Evolutionary conservation across 2,797 vertebrate species (phyloP).

Genomic region (Pagetopsis macropterus): DNA sequence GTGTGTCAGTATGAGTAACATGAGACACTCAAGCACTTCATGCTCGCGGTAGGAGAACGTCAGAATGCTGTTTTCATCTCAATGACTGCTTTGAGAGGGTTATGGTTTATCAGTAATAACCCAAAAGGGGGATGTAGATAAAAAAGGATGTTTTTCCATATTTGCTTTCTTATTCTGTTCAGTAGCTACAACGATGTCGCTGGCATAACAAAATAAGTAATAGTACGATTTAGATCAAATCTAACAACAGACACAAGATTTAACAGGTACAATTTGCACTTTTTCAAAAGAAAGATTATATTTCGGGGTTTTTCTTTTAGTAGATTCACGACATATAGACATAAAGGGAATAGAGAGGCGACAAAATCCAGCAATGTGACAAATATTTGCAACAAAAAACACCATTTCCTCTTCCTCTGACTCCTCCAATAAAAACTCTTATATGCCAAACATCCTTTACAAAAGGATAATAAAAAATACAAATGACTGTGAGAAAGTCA

Average conservation of each 20-base stretch:
- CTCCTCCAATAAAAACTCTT: not conserved
- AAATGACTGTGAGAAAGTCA: conserved; percentile 26
- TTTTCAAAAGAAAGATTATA: too few relatives aligned
- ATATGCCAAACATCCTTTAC: conserved; percentile 7
- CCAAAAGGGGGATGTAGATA: not conserved
- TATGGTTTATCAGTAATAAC: not conserved
- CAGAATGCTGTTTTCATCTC: not conserved
- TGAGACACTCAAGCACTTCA: not conserved
- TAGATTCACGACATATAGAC: too few relatives aligned
- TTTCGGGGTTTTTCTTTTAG: too few relatives aligned
- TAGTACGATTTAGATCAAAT: conserved; percentile 19
- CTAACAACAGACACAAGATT: conserved; percentile 9
- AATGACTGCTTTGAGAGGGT: not conserved
- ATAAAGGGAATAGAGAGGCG: too few relatives aligned
- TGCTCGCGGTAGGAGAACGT: not conserved
- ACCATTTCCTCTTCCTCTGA: conserved; percentile 7
- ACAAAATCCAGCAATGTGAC: not conserved
- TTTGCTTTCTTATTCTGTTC: conserved; percentile 30
- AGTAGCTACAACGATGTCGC: conserved; percentile 1
- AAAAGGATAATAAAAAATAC: conserved; percentile 23
- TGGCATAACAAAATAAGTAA: not conserved
- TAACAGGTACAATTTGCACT: not conserved
- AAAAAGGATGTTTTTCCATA: not conserved
- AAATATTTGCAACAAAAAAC: conserved; percentile 1
- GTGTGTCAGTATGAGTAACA: not conserved